Evolutionary conservation across 2,797 vertebrate genomes (phyloP).

Genomic region (Fundulus diaphanus): DNA sequence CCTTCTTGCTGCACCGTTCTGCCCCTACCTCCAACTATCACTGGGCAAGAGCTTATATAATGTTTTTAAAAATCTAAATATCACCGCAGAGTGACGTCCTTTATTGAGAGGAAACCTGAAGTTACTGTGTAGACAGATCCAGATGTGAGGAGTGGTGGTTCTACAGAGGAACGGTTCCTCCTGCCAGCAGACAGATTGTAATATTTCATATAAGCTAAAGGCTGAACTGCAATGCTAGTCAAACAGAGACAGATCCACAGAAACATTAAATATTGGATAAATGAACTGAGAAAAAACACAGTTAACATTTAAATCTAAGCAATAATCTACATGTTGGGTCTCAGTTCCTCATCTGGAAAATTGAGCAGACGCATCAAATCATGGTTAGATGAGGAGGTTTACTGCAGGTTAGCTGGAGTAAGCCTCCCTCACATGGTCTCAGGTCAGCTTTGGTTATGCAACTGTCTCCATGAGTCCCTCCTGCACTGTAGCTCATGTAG

Average conservation of each 20-base stretch:
- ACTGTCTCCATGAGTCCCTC: slow-evolving; percentile 35
- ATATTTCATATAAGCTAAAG: too few species aligned
- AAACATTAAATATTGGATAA: neutral
- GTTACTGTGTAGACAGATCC: too few species aligned
- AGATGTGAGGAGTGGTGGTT: too few species aligned
- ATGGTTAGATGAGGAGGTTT: slow-evolving; percentile 14
- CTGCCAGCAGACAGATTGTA: too few species aligned
- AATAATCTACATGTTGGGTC: neutral
- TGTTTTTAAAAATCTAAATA: too few species aligned
- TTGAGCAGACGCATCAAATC: neutral
- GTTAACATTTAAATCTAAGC: neutral
- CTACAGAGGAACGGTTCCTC: too few species aligned
- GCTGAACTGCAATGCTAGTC: too few species aligned
- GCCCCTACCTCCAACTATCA: too few species aligned
- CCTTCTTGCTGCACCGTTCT: too few species aligned
- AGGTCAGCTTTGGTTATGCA: slow-evolving; percentile 33
- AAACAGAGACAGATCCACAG: neutral
- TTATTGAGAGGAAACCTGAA: too few species aligned
- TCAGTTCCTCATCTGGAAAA: neutral
- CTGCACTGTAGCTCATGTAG: slow-evolving; percentile 24
- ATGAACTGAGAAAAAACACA: neutral
- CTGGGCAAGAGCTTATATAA: too few species aligned
- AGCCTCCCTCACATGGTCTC: slow-evolving; percentile 23
- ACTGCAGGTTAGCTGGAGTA: slow-evolving; percentile 13
- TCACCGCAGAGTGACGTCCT: too few species aligned